Evolutionary conservation across 1,140 invertebrate species (phyloP).

Genomic region (Steinernema khuongi): DNA sequence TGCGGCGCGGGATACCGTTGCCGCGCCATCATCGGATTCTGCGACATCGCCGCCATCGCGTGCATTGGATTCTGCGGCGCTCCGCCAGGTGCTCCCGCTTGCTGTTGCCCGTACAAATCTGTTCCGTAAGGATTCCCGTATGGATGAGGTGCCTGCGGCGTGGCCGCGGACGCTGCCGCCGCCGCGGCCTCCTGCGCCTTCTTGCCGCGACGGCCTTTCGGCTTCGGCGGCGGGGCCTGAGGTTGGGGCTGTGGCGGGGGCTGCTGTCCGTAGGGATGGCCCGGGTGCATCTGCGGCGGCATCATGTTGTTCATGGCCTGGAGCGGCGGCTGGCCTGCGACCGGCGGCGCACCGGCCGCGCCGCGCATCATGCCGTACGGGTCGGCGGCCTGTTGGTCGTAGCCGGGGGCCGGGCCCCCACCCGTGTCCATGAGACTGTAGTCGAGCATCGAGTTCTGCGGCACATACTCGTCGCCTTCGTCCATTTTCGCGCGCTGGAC

Average conservation of each 20-base stretch:
- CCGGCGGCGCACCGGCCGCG: background rate
- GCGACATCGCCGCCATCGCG: slow-evolving; percentile 9
- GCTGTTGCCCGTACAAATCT: background rate
- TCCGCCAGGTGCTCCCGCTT: background rate
- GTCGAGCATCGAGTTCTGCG: slow-evolving; percentile 45
- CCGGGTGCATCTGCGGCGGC: slow-evolving; percentile 22
- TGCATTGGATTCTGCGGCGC: slow-evolving; percentile 5
- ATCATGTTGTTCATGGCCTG: slow-evolving; percentile 29
- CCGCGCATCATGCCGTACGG: slow-evolving; percentile 9
- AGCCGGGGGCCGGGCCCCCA: slow-evolving; percentile 10
- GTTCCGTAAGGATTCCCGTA: background rate
- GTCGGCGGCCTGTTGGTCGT: background rate
- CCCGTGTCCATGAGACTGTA: slow-evolving; percentile 34
- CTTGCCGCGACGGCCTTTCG: slow-evolving; percentile 15
- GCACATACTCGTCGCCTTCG: slow-evolving; percentile 43
- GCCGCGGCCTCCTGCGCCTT: slow-evolving; percentile 25
- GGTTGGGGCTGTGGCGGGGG: background rate
- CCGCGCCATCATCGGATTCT: slow-evolving; percentile 5
- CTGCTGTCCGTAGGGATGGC: background rate
- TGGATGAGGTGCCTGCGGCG: slow-evolving; percentile 7
- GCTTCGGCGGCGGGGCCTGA: slow-evolving; percentile 8
- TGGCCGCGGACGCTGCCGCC: slow-evolving; percentile 27
- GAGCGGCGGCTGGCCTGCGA: slow-evolving; percentile 15
- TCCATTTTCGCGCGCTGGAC: slow-evolving; percentile 30
- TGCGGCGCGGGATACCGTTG: background rate